phyloP scores from a whole-genome alignment of 2,797 vertebrate species.

The Hemitrygon akajei region DNA sequence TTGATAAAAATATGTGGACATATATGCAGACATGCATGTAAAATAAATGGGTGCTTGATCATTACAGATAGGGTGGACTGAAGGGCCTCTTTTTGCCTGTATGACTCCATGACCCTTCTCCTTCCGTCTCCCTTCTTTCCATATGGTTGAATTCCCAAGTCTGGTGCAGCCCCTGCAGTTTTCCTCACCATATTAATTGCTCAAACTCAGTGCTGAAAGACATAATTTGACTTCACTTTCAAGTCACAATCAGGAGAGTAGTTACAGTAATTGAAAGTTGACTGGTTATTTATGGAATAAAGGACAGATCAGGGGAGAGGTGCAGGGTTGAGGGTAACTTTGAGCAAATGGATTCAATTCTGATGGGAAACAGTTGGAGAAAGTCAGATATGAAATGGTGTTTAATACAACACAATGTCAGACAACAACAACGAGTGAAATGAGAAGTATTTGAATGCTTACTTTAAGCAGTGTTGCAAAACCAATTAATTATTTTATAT shows the following conservation, averaged over 20 bases:
- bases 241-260: background rate
- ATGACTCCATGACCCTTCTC: no score
- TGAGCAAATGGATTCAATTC: no score
- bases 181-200: background rate
- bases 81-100: no score
- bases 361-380: background rate
- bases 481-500: background rate
- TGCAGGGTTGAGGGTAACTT: no score
- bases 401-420: background rate
- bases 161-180: background rate
- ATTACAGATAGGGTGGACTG: no score
- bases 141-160: no score
- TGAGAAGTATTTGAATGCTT: background rate
- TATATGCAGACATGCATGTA: no score
- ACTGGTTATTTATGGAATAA: background rate
- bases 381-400: background rate
- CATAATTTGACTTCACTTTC: background rate
- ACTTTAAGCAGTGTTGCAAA: background rate
- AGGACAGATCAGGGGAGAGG: background rate
- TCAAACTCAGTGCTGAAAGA: background rate
- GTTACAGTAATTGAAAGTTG: background rate
- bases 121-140: no score
- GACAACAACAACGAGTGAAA: slow-evolving; percentile 1
- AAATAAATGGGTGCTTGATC: no score
- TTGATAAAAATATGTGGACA: no score